These are phyloP conservation scores for Dyspetes luteomarginatus DNA, from an alignment of 2,888 invertebrate genomes.

Conservation along the genomic window DNA sequence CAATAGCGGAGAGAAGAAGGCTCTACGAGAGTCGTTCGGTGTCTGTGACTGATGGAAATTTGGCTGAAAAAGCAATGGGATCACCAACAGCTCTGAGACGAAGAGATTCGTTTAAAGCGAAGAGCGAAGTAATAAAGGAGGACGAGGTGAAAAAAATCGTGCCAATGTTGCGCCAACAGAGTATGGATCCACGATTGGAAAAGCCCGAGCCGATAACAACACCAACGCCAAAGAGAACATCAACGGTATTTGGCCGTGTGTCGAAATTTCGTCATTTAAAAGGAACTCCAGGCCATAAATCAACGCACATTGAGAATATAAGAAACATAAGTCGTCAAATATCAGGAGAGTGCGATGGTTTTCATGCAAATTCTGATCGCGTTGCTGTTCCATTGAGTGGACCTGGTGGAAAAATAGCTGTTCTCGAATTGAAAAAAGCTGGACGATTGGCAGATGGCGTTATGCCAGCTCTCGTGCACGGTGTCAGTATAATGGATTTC, in stretches of 20 bases:
- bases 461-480: conserved; percentile 94
- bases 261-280: conserved; percentile 97
- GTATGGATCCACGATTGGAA: conserved; percentile 83
- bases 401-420: conserved; percentile 94
- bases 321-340: conserved; percentile 95
- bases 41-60: conserved; percentile 87
- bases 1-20: conserved; percentile 91
- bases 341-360: conserved; percentile 97
- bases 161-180: conserved; percentile 84
- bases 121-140: conserved; percentile 85
- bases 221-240: conserved; percentile 91
- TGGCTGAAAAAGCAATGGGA: conserved; percentile 84
- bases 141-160: conserved; percentile 83
- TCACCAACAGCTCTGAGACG: conserved; percentile 91
- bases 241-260: conserved; percentile 93
- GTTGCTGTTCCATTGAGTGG: conserved; percentile 96
- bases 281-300: conserved; percentile 95
- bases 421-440: conserved; percentile 91
- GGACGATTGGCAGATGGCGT: conserved; percentile 92
- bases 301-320: conserved; percentile 95
- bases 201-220: conserved; percentile 83
- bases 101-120: conserved; percentile 89
- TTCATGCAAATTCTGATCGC: conserved; percentile 94
- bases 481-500: conserved; percentile 95
- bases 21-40: conserved; percentile 91